phyloP scores from a whole-genome alignment of 2,113 vertebrate genomes.

The Bagarius yarrelli region DNA sequence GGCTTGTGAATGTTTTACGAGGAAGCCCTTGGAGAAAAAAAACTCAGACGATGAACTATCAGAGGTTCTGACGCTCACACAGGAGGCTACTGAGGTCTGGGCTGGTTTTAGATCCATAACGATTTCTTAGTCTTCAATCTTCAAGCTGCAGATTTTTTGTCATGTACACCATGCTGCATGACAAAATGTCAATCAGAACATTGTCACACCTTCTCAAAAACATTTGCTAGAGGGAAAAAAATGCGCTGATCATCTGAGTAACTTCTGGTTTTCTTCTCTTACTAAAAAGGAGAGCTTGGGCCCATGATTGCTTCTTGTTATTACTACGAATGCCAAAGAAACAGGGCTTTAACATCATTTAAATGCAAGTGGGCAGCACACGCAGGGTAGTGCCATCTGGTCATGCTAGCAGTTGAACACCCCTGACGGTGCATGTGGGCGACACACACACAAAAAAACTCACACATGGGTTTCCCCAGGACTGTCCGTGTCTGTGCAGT shows the following conservation, averaged over 20 bases:
- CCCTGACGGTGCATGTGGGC: slow-evolving; percentile 18
- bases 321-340: not conserved
- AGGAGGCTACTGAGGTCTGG: too few relatives aligned
- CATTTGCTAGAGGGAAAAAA: not conserved
- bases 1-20: too few relatives aligned
- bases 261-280: not conserved
- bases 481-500: slow-evolving; percentile 1
- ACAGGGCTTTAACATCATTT: not conserved
- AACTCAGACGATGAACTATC: too few relatives aligned
- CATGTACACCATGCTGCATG: too few relatives aligned
- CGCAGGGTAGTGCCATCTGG: slow-evolving; percentile 23
- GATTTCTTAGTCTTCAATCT: too few relatives aligned
- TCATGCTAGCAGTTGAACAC: slow-evolving; percentile 23
- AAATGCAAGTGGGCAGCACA: slow-evolving; percentile 23
- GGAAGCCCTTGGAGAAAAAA: too few relatives aligned
- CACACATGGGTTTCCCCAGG: slow-evolving; percentile 1
- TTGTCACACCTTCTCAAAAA: not conserved
- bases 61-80: too few relatives aligned
- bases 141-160: too few relatives aligned
- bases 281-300: not conserved
- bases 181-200: too few relatives aligned
- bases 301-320: not conserved
- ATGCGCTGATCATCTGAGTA: too few relatives aligned
- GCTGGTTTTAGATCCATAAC: too few relatives aligned
- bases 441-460: not conserved